Percentiles rank a stretch among this genome's conserved stretches.
These are phyloP conservation scores for Dynastes tityus DNA, from an alignment of 2,888 invertebrate genomes.

Conservation along the genomic window DNA sequence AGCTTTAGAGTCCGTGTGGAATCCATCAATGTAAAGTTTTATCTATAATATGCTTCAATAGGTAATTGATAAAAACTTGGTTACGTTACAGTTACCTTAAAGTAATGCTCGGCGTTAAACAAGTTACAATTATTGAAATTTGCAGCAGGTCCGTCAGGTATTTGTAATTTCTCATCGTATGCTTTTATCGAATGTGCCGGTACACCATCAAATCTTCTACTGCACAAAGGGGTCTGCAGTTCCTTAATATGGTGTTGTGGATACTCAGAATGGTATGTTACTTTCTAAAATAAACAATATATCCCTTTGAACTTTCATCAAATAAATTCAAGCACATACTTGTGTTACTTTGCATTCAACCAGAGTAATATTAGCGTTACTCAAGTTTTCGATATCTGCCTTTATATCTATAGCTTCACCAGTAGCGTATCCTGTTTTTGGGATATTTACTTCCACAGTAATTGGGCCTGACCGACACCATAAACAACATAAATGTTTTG, in stretches of 20 bases:
- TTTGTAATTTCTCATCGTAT: conserved; percentile 3
- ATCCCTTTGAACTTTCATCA: not conserved
- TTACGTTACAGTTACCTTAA: conserved; percentile 9
- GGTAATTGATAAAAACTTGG: not conserved
- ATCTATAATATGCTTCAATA: not conserved
- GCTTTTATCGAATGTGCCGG: not conserved
- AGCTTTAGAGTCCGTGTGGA: not conserved
- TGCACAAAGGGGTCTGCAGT: not conserved
- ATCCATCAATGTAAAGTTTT: conserved; percentile 16
- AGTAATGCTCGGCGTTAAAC: conserved; percentile 11
- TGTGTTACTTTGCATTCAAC: conserved; percentile 4
- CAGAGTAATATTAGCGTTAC: not conserved
- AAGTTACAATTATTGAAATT: conserved; percentile 25
- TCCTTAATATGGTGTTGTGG: not conserved
- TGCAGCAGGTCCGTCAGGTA: not conserved
- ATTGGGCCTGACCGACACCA: conserved; percentile 25
- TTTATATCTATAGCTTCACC: conserved; percentile 7
- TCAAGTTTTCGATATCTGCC: conserved; percentile 14
- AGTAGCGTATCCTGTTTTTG: conserved; percentile 7
- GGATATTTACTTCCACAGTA: conserved; percentile 8
- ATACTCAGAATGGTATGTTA: conserved; percentile 7
- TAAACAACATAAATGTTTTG: conserved; percentile 21
- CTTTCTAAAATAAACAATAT: conserved; percentile 1
- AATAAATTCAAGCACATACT: not conserved
- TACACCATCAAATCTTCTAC: not conserved